Percentiles rank a stretch among this genome's conserved stretches.
phyloP scores from a whole-genome alignment of 2,797 vertebrate genomes.

The Mycteria americana region DNA sequence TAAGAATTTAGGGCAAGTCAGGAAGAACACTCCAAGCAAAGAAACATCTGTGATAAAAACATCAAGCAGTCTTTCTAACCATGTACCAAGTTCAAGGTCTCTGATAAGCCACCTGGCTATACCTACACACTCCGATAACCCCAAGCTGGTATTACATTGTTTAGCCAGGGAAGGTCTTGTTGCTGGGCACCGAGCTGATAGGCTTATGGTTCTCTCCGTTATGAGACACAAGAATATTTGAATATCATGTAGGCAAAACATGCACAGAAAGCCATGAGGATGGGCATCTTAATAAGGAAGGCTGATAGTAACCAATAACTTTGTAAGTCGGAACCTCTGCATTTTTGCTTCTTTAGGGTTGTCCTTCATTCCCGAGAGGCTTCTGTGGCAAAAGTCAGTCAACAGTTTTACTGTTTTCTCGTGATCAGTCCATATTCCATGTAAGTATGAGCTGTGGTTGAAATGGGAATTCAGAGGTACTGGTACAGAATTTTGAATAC shows the following conservation, averaged over 20 bases:
- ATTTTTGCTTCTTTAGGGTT: neutral
- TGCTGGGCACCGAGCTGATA: slow-evolving; percentile 22
- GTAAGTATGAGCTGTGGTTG: neutral
- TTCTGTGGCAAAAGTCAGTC: neutral
- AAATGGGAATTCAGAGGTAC: neutral
- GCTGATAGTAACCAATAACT: neutral
- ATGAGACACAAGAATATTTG: neutral
- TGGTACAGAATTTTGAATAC: neutral
- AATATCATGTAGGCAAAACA: neutral
- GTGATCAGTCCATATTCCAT: neutral
- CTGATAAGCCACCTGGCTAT: slow-evolving; percentile 64
- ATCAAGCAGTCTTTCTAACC: slow-evolving; percentile 40
- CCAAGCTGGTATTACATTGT: slow-evolving; percentile 64
- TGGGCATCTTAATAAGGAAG: neutral
- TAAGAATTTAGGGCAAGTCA: slow-evolving; percentile 37
- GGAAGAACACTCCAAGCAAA: slow-evolving; percentile 27
- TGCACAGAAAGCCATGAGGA: neutral
- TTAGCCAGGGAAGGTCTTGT: slow-evolving; percentile 55
- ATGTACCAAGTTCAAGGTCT: slow-evolving; percentile 63
- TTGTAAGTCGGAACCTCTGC: neutral
- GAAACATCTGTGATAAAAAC: slow-evolving; percentile 65
- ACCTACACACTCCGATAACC: slow-evolving; percentile 43
- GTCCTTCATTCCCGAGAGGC: neutral
- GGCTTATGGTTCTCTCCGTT: neutral
- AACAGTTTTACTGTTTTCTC: neutral